Evolutionary conservation across 2,888 invertebrate species (phyloP), one percentile per base, ranked within the genome.

Genomic region (Ormia ochracea): DNA sequence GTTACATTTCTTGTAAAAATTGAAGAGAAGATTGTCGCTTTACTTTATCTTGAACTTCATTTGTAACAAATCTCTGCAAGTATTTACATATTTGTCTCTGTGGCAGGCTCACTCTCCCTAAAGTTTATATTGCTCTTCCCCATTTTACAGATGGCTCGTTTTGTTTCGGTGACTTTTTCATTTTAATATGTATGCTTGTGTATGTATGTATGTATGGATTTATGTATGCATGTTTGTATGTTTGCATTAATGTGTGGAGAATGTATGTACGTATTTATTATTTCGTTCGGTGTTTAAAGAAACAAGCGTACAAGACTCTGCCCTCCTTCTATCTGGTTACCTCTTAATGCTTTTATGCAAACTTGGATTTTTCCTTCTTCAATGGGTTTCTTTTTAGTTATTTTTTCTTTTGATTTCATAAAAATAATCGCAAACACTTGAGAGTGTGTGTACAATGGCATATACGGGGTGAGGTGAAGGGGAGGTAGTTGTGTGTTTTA

Each of bases 11-110:
- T 74, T 58, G 74, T 74, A 65, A 65, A 48, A 38, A 38, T 17
- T 28, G 3, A 74, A 65, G 65, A 74, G 74, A 74, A 65, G 21
- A 48, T 73, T 65, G 23, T 31, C 59, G n/a, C 52, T 61, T 56
- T 50, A 74, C 48, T 74, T 74, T 66, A 65, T 65, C 65, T 65
- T 74, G 65, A 74, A 65, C 74, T 74, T 74, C 65, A 74, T 10
- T 58, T 56, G 54, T 56, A 48, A 56, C 45, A 48, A 74, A 74
- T 74, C 58, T 74, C 74, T 74, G 74, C 45, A 73, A 63, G 26
- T 45, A 48, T 54, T 54, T 28, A 61, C 14, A 21, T 56, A 10
- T 59, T 12, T 12, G 26, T 48, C 48, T 48, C 43, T 28, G 28
- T 36, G 19, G n/a, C n/a, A n/a, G n/a, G 9, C 56, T 74, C 65